Conservation (phyloP, 2,113 vertebrate genomes). For the Macaca mulatta region DNA sequence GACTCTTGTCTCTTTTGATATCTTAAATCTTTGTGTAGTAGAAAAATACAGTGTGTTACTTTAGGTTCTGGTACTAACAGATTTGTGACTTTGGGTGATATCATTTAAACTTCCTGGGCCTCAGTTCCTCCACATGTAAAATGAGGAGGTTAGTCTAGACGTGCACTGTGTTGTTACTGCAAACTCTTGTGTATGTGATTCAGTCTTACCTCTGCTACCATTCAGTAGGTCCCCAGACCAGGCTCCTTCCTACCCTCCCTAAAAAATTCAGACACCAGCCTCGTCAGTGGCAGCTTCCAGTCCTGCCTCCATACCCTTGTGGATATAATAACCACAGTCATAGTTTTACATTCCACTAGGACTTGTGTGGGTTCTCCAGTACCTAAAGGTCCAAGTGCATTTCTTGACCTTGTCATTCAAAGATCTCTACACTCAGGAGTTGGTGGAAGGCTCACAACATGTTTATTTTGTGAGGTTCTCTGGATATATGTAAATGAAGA, state of each 20-base stretch:
- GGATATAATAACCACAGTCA: not conserved
- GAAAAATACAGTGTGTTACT: slow-evolving; percentile 13
- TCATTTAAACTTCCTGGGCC: not conserved
- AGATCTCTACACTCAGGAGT: not conserved
- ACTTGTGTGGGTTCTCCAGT: not conserved
- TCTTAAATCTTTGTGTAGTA: not conserved
- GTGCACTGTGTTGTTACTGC: not conserved
- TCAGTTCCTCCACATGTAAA: slow-evolving; percentile 4
- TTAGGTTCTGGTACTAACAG: not conserved
- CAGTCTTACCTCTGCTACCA: not conserved
- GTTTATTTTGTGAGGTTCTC: not conserved
- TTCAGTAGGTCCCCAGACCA: not conserved
- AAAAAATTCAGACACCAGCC: not conserved
- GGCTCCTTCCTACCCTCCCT: not conserved
- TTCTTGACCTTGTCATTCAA: slow-evolving; percentile 43
- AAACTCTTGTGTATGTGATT: not conserved
- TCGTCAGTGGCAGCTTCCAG: not conserved
- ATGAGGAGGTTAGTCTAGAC: not conserved
- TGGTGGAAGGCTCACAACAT: not conserved
- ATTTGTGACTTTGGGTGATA: not conserved
- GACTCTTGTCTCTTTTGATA: not conserved
- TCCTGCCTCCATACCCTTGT: not conserved
- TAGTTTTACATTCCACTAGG: not conserved
- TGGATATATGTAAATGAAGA: slow-evolving; percentile 38
- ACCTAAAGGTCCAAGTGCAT: not conserved